Evolutionary conservation across 1,140 invertebrate species (phyloP).

Genomic region (Zaprionus lachaisei): DNA sequence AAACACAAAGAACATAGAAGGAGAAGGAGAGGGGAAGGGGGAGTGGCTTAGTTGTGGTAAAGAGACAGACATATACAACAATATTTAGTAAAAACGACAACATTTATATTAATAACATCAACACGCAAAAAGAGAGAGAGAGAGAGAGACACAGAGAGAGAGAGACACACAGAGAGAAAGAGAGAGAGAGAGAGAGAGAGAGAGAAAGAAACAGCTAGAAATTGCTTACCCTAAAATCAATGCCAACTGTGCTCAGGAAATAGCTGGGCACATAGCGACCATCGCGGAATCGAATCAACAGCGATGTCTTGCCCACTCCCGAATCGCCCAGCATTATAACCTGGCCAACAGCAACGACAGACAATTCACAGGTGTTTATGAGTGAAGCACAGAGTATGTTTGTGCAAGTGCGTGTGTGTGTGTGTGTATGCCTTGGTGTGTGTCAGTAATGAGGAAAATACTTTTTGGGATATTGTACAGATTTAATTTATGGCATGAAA

Average conservation of each 20-base stretch:
- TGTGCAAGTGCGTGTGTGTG: conserved; percentile 6
- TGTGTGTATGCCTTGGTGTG: conserved; percentile 10
- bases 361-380: conserved; percentile 20
- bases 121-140: conserved; percentile 16
- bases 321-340: conserved; percentile 96
- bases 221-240: conserved; percentile 94
- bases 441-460: conserved; percentile 30
- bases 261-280: conserved; percentile 94
- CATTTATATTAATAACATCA: conserved; percentile 52
- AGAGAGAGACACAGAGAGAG: conserved; percentile 18
- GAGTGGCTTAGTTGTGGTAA: neutral
- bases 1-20: conserved; percentile 22
- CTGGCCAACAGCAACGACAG: conserved; percentile 85
- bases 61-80: conserved; percentile 33
- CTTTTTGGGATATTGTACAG: conserved; percentile 1
- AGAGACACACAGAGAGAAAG: conserved; percentile 18
- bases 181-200: conserved; percentile 18
- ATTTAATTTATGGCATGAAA: conserved; percentile 18
- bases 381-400: conserved; percentile 7
- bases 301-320: conserved; percentile 95
- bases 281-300: conserved; percentile 93
- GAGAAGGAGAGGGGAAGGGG: conserved; percentile 9
- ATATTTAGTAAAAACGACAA: conserved; percentile 64
- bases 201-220: conserved; percentile 8
- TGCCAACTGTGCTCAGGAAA: conserved; percentile 97